These are phyloP conservation scores for Bursaphelenchus mucronatus DNA, from an alignment of 1,140 invertebrate genomes.

Conservation along the genomic window DNA sequence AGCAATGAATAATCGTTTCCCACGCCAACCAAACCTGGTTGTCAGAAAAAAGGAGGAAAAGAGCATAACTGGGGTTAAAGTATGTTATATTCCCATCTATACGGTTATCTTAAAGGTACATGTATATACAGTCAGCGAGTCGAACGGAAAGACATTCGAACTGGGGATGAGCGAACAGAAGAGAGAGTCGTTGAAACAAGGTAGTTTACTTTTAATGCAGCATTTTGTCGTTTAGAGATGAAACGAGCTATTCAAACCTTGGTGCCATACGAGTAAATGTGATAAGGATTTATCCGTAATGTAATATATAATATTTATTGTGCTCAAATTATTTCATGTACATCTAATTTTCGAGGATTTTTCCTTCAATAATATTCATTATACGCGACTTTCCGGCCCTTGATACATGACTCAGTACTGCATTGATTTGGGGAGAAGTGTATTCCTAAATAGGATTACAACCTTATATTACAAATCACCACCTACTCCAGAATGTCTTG, in stretches of 20 bases:
- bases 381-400: conserved; percentile 69
- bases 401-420: conserved; percentile 77
- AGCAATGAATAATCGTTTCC: background rate
- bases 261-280: conserved; percentile 5
- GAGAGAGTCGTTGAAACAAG: conserved; percentile 15
- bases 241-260: conserved; percentile 8
- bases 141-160: conserved; percentile 23
- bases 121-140: background rate
- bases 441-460: conserved; percentile 70
- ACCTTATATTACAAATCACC: background rate
- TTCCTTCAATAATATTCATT: conserved; percentile 42
- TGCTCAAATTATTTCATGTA: conserved; percentile 1
- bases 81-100: conserved; percentile 4
- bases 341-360: background rate
- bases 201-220: conserved; percentile 1
- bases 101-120: background rate
- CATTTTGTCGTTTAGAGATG: conserved; percentile 7
- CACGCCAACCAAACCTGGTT: background rate
- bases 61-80: conserved; percentile 16
- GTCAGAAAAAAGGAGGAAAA: background rate
- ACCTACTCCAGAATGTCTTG: conserved; percentile 69
- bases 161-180: conserved; percentile 26
- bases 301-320: conserved; percentile 13
- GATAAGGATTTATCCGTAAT: conserved; percentile 1
- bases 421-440: conserved; percentile 76